Conservation (phyloP, 2,113 vertebrate species). For the Oryctolagus cuniculus region mOryCun1.1 NC_091443.1:35064501-35065000, state of each 20-base stretch:
- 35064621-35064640: background rate
- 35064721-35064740: constrained; percentile 14
- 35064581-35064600: background rate
- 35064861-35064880: background rate
- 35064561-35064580: constrained; percentile 8
- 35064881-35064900: background rate
- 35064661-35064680: background rate
- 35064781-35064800: constrained; percentile 20
- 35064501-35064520: background rate
- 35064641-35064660: constrained; percentile 26
- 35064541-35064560: background rate
- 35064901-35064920: background rate
- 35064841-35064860: background rate
- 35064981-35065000: background rate
- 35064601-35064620: background rate
- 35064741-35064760: background rate
- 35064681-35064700: background rate
- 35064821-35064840: background rate
- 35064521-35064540: background rate
- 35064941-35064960: constrained; percentile 6
- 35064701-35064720: background rate
- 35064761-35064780: background rate
- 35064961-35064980: background rate
- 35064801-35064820: background rate
- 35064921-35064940: background rate